Percentiles rank a stretch among this genome's conserved stretches.
These are phyloP conservation scores for Agriopis aurantiaria DNA, from an alignment of 2,888 invertebrate species.

Conservation along the genomic window DNA sequence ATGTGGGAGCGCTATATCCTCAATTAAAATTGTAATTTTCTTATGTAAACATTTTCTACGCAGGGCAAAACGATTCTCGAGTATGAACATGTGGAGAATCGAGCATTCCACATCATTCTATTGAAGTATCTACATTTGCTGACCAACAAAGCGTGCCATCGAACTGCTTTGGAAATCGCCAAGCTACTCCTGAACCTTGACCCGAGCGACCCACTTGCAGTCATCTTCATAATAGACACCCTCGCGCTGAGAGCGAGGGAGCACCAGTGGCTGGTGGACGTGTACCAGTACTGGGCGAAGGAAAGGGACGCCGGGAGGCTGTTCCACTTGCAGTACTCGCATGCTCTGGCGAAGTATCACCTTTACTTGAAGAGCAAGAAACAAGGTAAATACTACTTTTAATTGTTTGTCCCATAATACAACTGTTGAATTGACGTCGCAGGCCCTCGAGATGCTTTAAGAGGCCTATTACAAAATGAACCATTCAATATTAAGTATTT, in stretches of 20 bases:
- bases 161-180: conserved; percentile 94
- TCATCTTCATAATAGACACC: conserved; percentile 91
- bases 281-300: conserved; percentile 55
- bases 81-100: conserved; percentile 67
- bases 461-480: too few relatives aligned
- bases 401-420: neutral
- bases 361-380: conserved; percentile 55
- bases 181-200: conserved; percentile 92
- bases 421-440: too few relatives aligned
- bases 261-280: conserved; percentile 88
- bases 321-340: conserved; percentile 68
- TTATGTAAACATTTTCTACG: conserved; percentile 21
- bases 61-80: conserved; percentile 65
- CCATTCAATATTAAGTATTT: too few relatives aligned
- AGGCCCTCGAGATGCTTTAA: too few relatives aligned
- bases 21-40: neutral
- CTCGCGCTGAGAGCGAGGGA: conserved; percentile 92
- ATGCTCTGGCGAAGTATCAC: conserved; percentile 67
- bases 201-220: conserved; percentile 91
- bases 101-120: conserved; percentile 87
- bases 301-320: conserved; percentile 56
- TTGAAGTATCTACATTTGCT: conserved; percentile 92
- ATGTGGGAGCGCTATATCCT: too few relatives aligned
- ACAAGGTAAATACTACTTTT: conserved; percentile 48
- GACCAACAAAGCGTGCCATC: conserved; percentile 92